Evolutionary conservation across 2,113 vertebrate genomes (phyloP).

Genomic region (Xenopus borealis): DNA sequence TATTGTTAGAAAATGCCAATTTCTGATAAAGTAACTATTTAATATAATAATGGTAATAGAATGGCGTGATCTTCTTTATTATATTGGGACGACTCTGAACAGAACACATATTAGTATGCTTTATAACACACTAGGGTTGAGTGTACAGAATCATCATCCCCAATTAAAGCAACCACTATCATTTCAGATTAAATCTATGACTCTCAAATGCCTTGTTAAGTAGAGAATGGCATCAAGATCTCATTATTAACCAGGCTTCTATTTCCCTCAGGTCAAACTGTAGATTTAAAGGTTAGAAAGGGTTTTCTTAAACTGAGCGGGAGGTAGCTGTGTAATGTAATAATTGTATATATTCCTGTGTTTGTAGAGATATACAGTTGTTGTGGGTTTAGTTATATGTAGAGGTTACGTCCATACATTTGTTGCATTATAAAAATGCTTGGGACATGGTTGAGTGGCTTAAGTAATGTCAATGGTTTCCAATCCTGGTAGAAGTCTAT

Average conservation of each 20-base stretch:
- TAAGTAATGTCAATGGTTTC: too few relatives aligned
- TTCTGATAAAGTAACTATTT: slow-evolving; percentile 17
- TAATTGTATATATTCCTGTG: too few relatives aligned
- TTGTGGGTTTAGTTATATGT: too few relatives aligned
- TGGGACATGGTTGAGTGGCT: too few relatives aligned
- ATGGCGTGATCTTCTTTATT: slow-evolving; percentile 19
- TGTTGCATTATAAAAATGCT: too few relatives aligned
- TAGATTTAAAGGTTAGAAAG: slow-evolving; percentile 23
- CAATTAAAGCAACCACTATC: slow-evolving; percentile 37
- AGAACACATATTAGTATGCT: slow-evolving; percentile 24
- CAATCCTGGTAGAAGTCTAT: too few relatives aligned
- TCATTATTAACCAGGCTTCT: slow-evolving; percentile 35
- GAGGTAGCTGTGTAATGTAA: neutral
- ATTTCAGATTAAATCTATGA: slow-evolving; percentile 37
- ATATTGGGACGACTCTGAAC: slow-evolving; percentile 3
- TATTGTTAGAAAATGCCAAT: slow-evolving; percentile 1
- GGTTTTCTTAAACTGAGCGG: neutral
- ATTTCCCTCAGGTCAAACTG: slow-evolving; percentile 32
- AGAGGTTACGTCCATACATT: too few relatives aligned
- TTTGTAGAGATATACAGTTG: too few relatives aligned
- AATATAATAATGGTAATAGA: slow-evolving; percentile 33
- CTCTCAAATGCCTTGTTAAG: slow-evolving; percentile 39
- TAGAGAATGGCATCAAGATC: slow-evolving; percentile 19
- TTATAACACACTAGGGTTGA: slow-evolving; percentile 35
- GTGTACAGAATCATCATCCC: slow-evolving; percentile 29